These are phyloP conservation scores for Leptarthrus brevirostris DNA, from an alignment of 2,888 invertebrate species.

Conservation along the genomic window DNA sequence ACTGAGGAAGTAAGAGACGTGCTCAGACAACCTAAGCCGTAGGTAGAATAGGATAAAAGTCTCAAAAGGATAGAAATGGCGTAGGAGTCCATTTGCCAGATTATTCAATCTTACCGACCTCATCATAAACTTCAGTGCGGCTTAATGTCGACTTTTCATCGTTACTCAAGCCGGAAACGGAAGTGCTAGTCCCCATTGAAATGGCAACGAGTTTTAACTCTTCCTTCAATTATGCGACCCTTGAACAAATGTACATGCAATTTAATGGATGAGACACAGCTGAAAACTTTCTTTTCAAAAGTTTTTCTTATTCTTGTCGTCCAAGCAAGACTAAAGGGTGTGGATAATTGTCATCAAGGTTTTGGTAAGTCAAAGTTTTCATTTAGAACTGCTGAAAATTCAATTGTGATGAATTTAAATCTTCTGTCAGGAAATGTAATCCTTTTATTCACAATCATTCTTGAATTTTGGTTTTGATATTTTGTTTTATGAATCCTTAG, in stretches of 20 bases:
- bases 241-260: neutral
- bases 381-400: no score
- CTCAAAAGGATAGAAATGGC: neutral
- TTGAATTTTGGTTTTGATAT: no score
- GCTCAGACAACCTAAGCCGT: neutral
- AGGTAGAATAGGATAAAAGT: neutral
- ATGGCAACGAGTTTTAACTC: neutral
- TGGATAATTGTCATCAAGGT: no score
- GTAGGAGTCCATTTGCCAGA: neutral
- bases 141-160: conserved; percentile 1
- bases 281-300: no score
- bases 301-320: no score
- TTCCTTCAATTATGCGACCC: neutral
- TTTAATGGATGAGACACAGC: no score
- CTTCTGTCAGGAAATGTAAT: no score
- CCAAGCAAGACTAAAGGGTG: no score
- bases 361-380: no score
- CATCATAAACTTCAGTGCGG: neutral
- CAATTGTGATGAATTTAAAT: no score
- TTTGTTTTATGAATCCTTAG: no score
- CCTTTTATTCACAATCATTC: no score
- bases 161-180: neutral
- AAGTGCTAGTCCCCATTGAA: neutral
- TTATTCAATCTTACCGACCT: conserved; percentile 1
- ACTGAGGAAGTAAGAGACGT: neutral